phyloP scores from a whole-genome alignment of 2,888 invertebrate species.

The Coecobrya sp. region DNA sequence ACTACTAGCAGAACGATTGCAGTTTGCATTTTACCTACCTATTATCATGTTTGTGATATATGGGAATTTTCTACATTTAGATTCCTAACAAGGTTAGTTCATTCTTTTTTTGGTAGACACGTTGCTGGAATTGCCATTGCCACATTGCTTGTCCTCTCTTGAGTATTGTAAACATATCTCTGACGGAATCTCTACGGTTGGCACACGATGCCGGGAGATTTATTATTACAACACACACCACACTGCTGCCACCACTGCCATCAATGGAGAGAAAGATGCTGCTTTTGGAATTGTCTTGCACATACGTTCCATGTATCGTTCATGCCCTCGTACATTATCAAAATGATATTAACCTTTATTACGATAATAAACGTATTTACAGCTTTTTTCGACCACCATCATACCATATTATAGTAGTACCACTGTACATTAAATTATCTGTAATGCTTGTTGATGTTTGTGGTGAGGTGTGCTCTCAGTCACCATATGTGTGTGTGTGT shows the following conservation, averaged over 20 bases:
- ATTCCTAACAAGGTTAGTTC: not conserved
- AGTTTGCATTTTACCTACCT: constrained; percentile 3
- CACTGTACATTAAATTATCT: constrained; percentile 17
- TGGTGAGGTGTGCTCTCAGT: not conserved
- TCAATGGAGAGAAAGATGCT: not conserved
- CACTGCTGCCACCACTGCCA: not conserved
- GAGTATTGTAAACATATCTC: constrained; percentile 45
- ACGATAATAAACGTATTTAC: constrained; percentile 66
- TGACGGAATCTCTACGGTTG: constrained; percentile 36
- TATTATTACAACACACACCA: constrained; percentile 30
- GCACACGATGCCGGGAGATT: constrained; percentile 34
- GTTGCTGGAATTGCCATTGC: constrained; percentile 24
- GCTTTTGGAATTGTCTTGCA: not conserved
- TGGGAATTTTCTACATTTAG: not conserved
- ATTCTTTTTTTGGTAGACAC: not conserved
- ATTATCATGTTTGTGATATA: not conserved
- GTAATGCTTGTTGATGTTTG: not conserved
- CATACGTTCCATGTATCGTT: not conserved
- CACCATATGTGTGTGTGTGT: not conserved
- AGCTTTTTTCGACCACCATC: constrained; percentile 36
- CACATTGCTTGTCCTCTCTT: constrained; percentile 19
- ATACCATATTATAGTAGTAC: not conserved
- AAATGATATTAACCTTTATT: constrained; percentile 57
- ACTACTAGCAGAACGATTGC: not conserved
- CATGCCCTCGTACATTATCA: constrained; percentile 32